phyloP scores from a whole-genome alignment of 2,797 vertebrate genomes.

The Bradypodion pumilum region DNA sequence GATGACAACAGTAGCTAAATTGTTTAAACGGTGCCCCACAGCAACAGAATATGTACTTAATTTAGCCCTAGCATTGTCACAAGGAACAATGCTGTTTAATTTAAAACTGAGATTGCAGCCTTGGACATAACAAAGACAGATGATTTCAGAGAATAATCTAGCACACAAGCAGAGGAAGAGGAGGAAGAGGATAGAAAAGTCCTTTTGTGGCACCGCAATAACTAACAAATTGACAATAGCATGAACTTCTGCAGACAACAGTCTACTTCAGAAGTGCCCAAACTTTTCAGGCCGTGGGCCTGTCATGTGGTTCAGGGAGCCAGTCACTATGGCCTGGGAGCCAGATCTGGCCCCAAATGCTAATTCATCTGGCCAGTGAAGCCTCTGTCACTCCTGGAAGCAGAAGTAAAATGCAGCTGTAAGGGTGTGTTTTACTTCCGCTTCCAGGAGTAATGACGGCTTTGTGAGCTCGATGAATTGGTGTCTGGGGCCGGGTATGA shows the following conservation, averaged over 20 bases:
- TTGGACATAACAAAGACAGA: constrained; percentile 43
- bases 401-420: too few relatives aligned
- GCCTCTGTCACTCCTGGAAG: too few relatives aligned
- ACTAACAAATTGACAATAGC: not conserved
- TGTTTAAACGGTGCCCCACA: constrained; percentile 38
- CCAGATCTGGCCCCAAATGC: too few relatives aligned
- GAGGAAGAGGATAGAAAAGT: not conserved
- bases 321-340: too few relatives aligned
- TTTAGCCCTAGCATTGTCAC: constrained; percentile 48
- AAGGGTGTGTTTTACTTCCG: too few relatives aligned
- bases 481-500: too few relatives aligned
- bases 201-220: not conserved
- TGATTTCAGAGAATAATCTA: constrained; percentile 22
- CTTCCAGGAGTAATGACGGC: too few relatives aligned
- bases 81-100: constrained; percentile 57
- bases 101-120: constrained; percentile 27
- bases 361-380: too few relatives aligned
- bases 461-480: too few relatives aligned
- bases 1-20: constrained; percentile 36
- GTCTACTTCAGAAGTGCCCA: too few relatives aligned
- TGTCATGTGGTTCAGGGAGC: too few relatives aligned
- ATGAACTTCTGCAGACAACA: not conserved
- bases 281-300: too few relatives aligned
- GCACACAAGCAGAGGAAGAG: not conserved
- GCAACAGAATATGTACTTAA: constrained; percentile 51